These are phyloP conservation scores for Halichoeres trimaculatus DNA, from an alignment of 2,113 vertebrate genomes.

Conservation along the genomic window DNA sequence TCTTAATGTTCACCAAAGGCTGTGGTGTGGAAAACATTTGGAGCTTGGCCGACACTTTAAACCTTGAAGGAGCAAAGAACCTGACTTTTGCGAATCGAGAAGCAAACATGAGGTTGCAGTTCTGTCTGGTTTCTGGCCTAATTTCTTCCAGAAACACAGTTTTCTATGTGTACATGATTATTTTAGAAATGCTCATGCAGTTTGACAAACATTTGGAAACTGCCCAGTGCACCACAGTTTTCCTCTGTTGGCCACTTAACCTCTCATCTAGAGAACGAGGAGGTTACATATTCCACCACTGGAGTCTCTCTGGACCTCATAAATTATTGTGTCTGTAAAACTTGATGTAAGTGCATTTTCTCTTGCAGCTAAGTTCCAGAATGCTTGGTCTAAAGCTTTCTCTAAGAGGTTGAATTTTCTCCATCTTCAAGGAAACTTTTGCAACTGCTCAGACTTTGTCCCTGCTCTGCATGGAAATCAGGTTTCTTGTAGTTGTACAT, in stretches of 20 bases:
- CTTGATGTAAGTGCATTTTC: slow-evolving; percentile 11
- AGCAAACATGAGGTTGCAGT: neutral
- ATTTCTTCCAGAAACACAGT: neutral
- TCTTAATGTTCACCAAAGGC: slow-evolving; percentile 26
- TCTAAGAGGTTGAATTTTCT: neutral
- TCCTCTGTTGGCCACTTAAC: slow-evolving; percentile 10
- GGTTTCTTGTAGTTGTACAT: neutral
- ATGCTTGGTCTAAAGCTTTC: neutral
- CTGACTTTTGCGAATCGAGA: neutral
- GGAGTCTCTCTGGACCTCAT: slow-evolving; percentile 2
- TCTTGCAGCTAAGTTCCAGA: slow-evolving; percentile 20
- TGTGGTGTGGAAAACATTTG: slow-evolving; percentile 19
- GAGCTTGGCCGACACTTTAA: slow-evolving; percentile 21
- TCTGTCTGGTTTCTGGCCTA: neutral
- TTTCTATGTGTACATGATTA: neutral
- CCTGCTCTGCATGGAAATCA: neutral
- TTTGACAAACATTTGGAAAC: slow-evolving; percentile 11
- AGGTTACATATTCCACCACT: slow-evolving; percentile 7
- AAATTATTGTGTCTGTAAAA: slow-evolving; percentile 3
- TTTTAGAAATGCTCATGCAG: slow-evolving; percentile 15
- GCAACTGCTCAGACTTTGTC: neutral
- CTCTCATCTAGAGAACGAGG: neutral
- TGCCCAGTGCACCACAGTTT: neutral
- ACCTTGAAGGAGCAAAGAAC: neutral
- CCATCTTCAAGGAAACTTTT: neutral